Evolutionary conservation across 2,113 vertebrate genomes (phyloP).

Genomic region (Kryptolebias marmoratus): DNA sequence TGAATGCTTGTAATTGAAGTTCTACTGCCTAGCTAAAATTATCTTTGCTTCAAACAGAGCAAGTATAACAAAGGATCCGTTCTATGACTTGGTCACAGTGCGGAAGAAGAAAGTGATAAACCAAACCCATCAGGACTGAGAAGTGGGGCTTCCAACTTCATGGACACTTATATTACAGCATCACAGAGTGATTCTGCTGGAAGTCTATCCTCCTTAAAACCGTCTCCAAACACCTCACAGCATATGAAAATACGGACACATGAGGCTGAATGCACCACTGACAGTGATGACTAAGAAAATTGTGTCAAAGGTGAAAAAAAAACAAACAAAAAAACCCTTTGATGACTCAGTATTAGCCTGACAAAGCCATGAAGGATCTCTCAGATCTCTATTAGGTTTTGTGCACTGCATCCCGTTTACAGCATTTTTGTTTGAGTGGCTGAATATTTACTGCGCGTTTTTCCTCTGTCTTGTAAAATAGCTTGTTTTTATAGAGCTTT

Average conservation of each 20-base stretch:
- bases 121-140: conserved; percentile 68
- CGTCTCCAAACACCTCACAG: not conserved
- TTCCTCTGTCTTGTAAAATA: not conserved
- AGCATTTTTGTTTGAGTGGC: not conserved
- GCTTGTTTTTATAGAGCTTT: fast-evolving
- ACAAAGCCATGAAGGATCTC: not conserved
- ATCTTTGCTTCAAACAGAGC: conserved; percentile 78
- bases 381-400: fast-evolving
- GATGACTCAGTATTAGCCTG: not conserved
- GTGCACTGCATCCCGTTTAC: not conserved
- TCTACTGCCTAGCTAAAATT: not conserved
- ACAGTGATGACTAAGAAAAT: conserved; percentile 1
- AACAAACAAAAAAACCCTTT: not conserved
- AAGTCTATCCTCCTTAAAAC: not conserved
- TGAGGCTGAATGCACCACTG: not conserved
- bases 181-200: not conserved
- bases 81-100: conserved; percentile 91
- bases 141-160: not conserved
- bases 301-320: conserved; percentile 19
- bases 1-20: not conserved
- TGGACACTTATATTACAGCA: conserved; percentile 1
- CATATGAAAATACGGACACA: not conserved
- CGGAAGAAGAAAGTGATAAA: conserved; percentile 93
- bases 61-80: conserved; percentile 93
- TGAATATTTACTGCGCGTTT: not conserved